Evolutionary conservation across 2,888 invertebrate genomes (phyloP).

Genomic region (Drosophila rellima): DNA sequence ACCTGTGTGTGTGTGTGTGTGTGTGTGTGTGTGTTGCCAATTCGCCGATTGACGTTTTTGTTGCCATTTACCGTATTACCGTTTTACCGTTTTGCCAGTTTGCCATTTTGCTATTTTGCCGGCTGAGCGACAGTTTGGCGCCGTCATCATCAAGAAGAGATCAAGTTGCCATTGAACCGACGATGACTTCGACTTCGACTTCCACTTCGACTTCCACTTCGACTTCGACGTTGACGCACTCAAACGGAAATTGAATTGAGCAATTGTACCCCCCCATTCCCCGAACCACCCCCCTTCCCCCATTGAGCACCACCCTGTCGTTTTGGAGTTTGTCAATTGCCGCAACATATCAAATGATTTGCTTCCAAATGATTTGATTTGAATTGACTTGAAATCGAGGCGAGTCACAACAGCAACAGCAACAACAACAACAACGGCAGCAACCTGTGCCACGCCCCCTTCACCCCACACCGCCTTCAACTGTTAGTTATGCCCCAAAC

Average conservation of each 20-base stretch:
- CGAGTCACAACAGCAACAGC: conserved; percentile 33
- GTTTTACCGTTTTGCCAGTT: conserved; percentile 16
- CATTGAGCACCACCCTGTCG: neutral
- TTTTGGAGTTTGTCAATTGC: conserved; percentile 75
- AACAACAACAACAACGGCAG: conserved; percentile 22
- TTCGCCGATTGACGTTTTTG: conserved; percentile 45
- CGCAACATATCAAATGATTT: conserved; percentile 83
- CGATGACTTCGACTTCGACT: conserved; percentile 27
- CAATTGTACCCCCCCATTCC: conserved; percentile 59
- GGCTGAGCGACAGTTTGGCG: conserved; percentile 74
- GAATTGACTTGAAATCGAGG: conserved; percentile 82
- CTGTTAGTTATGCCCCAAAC: neutral
- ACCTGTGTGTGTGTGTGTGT: conserved; percentile 10
- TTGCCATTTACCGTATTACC: conserved; percentile 41
- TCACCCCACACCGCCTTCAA: neutral
- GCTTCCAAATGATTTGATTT: conserved; percentile 84
- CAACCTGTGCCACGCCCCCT: conserved; percentile 16
- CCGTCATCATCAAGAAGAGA: conserved; percentile 71
- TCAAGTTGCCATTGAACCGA: conserved; percentile 67
- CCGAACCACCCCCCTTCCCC: neutral
- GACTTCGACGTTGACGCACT: conserved; percentile 59
- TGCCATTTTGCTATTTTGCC: conserved; percentile 35
- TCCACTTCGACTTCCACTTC: too few species aligned
- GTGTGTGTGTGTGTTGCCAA: conserved; percentile 41
- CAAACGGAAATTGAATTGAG: conserved; percentile 84